phyloP scores from a whole-genome alignment of 2,888 invertebrate species.

The Helicoverpa assulta region DNA sequence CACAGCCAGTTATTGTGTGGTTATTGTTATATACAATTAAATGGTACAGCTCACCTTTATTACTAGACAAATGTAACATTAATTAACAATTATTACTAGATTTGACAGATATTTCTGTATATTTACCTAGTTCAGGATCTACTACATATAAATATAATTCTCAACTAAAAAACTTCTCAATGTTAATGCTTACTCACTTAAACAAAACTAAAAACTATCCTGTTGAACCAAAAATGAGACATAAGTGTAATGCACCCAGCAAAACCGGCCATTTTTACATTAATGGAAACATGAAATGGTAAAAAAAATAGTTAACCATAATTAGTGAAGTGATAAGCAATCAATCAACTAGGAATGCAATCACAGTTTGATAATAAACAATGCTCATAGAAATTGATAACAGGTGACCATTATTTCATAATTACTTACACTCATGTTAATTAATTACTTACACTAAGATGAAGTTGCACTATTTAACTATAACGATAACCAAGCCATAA shows the following conservation, averaged over 20 bases:
- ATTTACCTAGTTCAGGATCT: too few species aligned
- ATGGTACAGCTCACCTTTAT: neutral
- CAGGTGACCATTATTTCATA: slow-evolving; percentile 14
- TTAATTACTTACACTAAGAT: slow-evolving; percentile 4
- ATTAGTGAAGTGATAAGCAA: neutral
- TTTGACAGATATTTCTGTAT: too few species aligned
- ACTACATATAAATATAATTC: too few species aligned
- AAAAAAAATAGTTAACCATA: neutral
- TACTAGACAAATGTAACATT: neutral
- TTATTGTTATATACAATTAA: too few species aligned
- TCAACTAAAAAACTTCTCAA: too few species aligned
- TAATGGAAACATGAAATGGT: neutral
- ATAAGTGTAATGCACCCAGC: neutral
- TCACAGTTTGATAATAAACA: neutral
- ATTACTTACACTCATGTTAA: neutral
- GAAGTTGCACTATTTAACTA: neutral
- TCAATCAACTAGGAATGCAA: neutral
- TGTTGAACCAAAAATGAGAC: too few species aligned
- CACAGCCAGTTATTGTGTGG: too few species aligned
- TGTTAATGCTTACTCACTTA: too few species aligned
- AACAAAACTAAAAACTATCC: too few species aligned
- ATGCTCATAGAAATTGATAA: neutral
- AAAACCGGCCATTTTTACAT: neutral
- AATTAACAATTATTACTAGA: too few species aligned
- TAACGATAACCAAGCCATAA: too few species aligned